phyloP scores from a whole-genome alignment of 2,888 invertebrate genomes.

The Scelioninae gen. 1 region DNA sequence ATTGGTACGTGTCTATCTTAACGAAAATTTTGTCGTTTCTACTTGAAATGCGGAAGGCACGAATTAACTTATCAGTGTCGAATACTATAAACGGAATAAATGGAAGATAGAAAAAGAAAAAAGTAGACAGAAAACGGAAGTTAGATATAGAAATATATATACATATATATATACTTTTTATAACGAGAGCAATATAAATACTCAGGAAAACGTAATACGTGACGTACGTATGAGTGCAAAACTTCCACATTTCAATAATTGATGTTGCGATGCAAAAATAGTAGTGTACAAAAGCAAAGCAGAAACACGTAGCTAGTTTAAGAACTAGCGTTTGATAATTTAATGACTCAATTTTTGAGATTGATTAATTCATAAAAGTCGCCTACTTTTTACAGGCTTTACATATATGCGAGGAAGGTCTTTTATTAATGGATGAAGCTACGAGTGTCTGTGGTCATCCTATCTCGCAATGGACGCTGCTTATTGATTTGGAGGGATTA shows the following conservation, averaged over 20 bases:
- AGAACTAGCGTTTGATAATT: background rate
- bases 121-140: too few relatives aligned
- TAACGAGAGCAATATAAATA: slow-evolving; percentile 13
- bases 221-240: slow-evolving; percentile 11
- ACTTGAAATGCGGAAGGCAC: background rate
- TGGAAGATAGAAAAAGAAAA: too few relatives aligned
- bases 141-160: too few relatives aligned
- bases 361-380: slow-evolving; percentile 44
- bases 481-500: slow-evolving; percentile 96
- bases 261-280: slow-evolving; percentile 12
- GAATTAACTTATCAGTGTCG: slow-evolving; percentile 2
- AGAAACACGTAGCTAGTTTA: background rate
- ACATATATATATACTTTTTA: background rate
- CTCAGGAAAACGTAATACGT: slow-evolving; percentile 6
- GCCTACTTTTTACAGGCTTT: slow-evolving; percentile 86
- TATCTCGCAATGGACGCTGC: slow-evolving; percentile 94
- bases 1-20: slow-evolving; percentile 86
- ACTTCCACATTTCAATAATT: slow-evolving; percentile 18
- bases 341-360: slow-evolving; percentile 22
- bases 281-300: background rate
- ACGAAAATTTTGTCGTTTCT: slow-evolving; percentile 6
- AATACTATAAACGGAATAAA: too few relatives aligned
- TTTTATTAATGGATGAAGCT: slow-evolving; percentile 93
- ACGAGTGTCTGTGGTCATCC: slow-evolving; percentile 92
- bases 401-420: slow-evolving; percentile 95